Base-by-base conservation (phyloP, 2,797 vertebrate species). In the Sebastes umbrosus region DNA sequence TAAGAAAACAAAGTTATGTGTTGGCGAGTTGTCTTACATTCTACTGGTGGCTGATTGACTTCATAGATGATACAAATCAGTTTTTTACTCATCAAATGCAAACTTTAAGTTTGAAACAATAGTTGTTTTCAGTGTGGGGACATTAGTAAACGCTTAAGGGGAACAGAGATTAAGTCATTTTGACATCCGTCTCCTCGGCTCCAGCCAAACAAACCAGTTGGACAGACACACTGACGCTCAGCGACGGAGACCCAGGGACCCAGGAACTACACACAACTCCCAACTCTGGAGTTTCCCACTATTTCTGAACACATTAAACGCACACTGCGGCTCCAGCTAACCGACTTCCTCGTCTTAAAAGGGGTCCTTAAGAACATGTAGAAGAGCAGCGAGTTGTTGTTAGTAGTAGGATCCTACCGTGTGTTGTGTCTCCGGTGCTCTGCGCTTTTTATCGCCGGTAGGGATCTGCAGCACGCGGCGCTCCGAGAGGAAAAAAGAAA, bases 351-450 rank as follows among this genome's bases (percentile, higher is more conserved):
- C 57, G 6, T 3, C 11, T 11, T 8, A 4, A 43, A 62, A 36
- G 34, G 16, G 12, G 3, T 27, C 52, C 31, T 25, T 54, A 3
- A 36, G 6, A 1, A 2, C 43, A 31, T 9, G 14, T 6, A 25
- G 65, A 7, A 5, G 25, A 59, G 46, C 8, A 36, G 60, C 1
- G 63, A 3, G 39, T 16, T 7, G 36, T 6, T 31, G 0, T 46
- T 18, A 7, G 1, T 2, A 7, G 58, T 70, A 0, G 36, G 36
- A 39, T 65, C 90, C 79, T 92, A 91, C 92, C 92, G 90, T 90
- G 69, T 72, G 13, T 81, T 13, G 12, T 14, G 80, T 75, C 62
- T 84, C 78, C 75, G 80, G 73, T 58, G 79, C 69, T 82, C 24
- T 27, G 31, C 58, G 77, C 55, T 64, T 2, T 18, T 71, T 77